phyloP scores from a whole-genome alignment of 1,140 invertebrate genomes.

The Sycophila sp. region DNA sequence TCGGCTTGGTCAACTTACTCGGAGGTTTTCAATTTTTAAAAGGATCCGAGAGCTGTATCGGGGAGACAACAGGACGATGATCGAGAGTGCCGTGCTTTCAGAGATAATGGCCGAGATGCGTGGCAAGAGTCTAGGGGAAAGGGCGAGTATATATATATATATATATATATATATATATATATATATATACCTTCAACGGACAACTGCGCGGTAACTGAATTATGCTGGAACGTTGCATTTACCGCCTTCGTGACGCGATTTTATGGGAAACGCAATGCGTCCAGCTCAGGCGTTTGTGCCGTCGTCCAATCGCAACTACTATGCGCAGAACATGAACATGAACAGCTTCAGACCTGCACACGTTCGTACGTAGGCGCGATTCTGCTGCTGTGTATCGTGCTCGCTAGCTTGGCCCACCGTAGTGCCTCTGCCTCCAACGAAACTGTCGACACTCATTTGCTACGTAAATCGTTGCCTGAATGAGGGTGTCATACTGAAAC shows the following conservation, averaged over 20 bases:
- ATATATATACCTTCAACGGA: constrained; percentile 42
- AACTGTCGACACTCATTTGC: background rate
- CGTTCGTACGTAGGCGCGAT: background rate
- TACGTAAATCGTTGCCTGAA: background rate
- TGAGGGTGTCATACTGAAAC: background rate
- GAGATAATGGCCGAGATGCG: constrained; percentile 44
- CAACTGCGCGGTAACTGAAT: constrained; percentile 57
- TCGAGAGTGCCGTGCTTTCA: constrained; percentile 52
- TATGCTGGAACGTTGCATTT: constrained; percentile 55
- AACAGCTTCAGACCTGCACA: too few species aligned
- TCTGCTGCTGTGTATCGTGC: background rate
- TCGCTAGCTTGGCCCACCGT: too few species aligned
- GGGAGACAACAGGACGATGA: constrained; percentile 46
- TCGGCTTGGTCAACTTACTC: too few species aligned
- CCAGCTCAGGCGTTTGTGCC: background rate
- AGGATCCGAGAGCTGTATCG: background rate
- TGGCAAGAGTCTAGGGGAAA: constrained; percentile 1
- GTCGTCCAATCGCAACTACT: too few species aligned
- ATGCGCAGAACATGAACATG: too few species aligned
- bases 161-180: too few species aligned
- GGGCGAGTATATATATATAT: too few species aligned
- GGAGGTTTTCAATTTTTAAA: background rate
- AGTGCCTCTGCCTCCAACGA: background rate
- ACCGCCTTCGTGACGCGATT: constrained; percentile 39
- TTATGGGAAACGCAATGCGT: background rate